Evolutionary conservation across 1,140 invertebrate species (phyloP).

Genomic region (Drosophila saltans): DNA sequence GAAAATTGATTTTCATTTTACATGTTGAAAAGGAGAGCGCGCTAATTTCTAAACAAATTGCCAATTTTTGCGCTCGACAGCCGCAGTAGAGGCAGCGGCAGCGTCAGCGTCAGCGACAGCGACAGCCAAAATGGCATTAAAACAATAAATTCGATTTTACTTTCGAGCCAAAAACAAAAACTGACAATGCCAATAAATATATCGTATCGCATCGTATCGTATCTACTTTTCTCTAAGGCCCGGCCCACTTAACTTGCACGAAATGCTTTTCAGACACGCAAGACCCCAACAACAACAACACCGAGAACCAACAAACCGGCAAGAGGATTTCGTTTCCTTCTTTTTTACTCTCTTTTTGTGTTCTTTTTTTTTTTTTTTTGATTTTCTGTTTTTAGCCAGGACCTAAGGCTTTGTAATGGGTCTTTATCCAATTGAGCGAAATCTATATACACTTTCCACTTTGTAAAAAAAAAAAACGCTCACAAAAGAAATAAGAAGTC

Average conservation of each 20-base stretch:
- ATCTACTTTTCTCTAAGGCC: slow-evolving; percentile 61
- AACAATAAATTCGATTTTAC: slow-evolving; percentile 80
- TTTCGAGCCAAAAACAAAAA: slow-evolving; percentile 48
- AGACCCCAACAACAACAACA: slow-evolving; percentile 33
- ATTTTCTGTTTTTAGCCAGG: background rate
- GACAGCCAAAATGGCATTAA: slow-evolving; percentile 75
- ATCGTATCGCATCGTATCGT: slow-evolving; percentile 35
- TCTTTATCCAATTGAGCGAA: slow-evolving; percentile 6
- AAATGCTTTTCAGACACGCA: slow-evolving; percentile 73
- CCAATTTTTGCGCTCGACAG: slow-evolving; percentile 68
- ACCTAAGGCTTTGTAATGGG: slow-evolving; percentile 4
- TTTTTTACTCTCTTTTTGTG: background rate
- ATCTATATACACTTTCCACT: slow-evolving; percentile 4
- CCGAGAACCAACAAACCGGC: background rate
- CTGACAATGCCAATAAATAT: slow-evolving; percentile 73
- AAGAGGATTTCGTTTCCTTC: slow-evolving; percentile 5
- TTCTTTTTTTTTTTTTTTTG: background rate
- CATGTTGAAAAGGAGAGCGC: slow-evolving; percentile 64
- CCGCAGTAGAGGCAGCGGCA: slow-evolving; percentile 5
- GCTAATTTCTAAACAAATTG: slow-evolving; percentile 81
- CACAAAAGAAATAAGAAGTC: background rate
- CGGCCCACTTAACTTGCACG: slow-evolving; percentile 74
- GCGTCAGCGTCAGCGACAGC: slow-evolving; percentile 30
- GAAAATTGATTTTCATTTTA: slow-evolving; percentile 77
- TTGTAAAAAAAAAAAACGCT: background rate